These are phyloP conservation scores for Galendromus occidentalis DNA, from an alignment of 1,140 invertebrate species.

Conservation along the genomic window DNA sequence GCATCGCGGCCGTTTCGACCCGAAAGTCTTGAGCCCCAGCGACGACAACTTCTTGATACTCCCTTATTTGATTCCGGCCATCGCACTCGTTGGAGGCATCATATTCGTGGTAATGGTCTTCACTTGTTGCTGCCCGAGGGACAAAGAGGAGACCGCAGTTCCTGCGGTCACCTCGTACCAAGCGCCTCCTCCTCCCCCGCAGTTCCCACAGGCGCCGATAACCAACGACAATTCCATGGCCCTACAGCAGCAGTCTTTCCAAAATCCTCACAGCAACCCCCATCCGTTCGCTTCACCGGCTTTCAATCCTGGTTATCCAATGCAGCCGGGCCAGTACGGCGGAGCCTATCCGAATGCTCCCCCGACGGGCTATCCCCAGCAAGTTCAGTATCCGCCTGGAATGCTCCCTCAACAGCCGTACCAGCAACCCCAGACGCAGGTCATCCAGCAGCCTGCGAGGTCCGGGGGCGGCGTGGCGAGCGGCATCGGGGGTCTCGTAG, in stretches of 20 bases:
- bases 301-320: not conserved
- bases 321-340: not conserved
- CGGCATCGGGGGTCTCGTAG: not conserved
- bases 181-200: not conserved
- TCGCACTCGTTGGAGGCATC: not conserved
- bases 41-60: conserved; percentile 4
- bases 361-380: not conserved
- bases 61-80: not conserved
- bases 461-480: not conserved
- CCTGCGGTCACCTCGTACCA: not conserved
- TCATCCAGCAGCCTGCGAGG: not conserved
- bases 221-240: not conserved
- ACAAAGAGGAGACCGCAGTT: not conserved
- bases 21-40: not conserved
- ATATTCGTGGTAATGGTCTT: not conserved
- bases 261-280: conserved; percentile 9
- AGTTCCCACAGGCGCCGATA: not conserved
- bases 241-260: conserved; percentile 6
- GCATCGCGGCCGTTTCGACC: not conserved
- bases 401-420: not conserved
- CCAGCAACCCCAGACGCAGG: not conserved
- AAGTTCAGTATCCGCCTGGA: not conserved
- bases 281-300: not conserved
- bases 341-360: not conserved
- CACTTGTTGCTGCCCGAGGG: not conserved